Percentiles rank a stretch among this genome's conserved stretches.
These are phyloP conservation scores for Brenthis ino DNA, from an alignment of 2,888 invertebrate species.

Conservation along the genomic window DNA sequence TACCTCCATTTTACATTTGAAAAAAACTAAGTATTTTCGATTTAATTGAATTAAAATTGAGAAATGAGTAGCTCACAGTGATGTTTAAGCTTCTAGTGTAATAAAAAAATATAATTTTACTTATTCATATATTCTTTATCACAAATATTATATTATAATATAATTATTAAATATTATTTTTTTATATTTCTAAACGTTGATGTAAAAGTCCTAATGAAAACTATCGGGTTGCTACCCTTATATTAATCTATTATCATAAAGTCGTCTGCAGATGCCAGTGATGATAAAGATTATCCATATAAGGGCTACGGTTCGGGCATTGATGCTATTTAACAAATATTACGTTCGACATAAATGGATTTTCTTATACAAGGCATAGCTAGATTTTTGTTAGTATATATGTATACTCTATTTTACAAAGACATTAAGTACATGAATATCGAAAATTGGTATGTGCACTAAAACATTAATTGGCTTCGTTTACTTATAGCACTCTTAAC, in stretches of 20 bases:
- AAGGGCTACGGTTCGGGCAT: slow-evolving; percentile 17
- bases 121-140: too few species aligned
- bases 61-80: too few species aligned
- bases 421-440: background rate
- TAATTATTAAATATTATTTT: background rate
- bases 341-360: slow-evolving; percentile 29
- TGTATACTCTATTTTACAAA: too few species aligned
- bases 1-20: too few species aligned
- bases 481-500: too few species aligned
- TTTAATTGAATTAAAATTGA: too few species aligned
- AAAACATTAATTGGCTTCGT: too few species aligned
- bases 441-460: background rate
- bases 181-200: slow-evolving; percentile 7
- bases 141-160: background rate
- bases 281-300: slow-evolving; percentile 39
- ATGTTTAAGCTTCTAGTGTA: too few species aligned
- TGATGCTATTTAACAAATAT: slow-evolving; percentile 32
- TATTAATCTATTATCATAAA: slow-evolving; percentile 50
- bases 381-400: background rate
- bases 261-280: slow-evolving; percentile 46
- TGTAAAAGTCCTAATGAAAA: slow-evolving; percentile 45
- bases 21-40: too few species aligned
- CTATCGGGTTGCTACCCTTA: slow-evolving; percentile 46
- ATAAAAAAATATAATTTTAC: too few species aligned
- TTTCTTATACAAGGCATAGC: slow-evolving; percentile 12